Base-by-base conservation (phyloP, 2,888 invertebrate species). In the Boloria euphrosyne region DNA sequence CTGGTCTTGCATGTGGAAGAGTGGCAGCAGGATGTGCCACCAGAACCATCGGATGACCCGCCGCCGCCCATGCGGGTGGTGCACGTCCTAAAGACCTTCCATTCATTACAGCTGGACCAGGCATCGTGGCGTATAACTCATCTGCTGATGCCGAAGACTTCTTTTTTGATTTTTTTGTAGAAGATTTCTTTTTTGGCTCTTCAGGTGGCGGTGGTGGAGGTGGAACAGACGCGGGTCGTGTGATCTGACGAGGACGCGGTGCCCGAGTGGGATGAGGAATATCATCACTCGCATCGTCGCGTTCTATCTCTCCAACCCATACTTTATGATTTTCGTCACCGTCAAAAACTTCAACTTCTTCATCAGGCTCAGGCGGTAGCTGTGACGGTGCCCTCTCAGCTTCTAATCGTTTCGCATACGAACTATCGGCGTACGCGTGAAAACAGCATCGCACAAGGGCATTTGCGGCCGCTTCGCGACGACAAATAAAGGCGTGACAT, bases 401-500 rank as follows among this genome's bases (percentile, higher is more conserved):
- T 80, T 95, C 95, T 76, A 96, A 92, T 73, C 96, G 96, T 78
- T 96, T 96, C 54, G 97, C 98, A 85, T 98, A 98, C 73, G 97
- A 97, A 76, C 97, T 97, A 86, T 98, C 98, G 0, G 98, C 98
- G 89, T 98, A 99, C 59, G 98, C 98, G 91, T 98, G 98, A 90
- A 99, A 99, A 90, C 98, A 98, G 89, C 98, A 98, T 77, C 98
- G 94, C 72, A 99, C 99, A 81, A 99, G 94, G 76, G 99, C 99
- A 88, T 99, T 98, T 71, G 99, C 99, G 55, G 99, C 99, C 83
- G 98, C 97, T 86, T 98, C 98, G 66, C 98, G 95, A 77, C 98
- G 97, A 90, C 98, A 98, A 80, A 99, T 98, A 89, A 99, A 99
- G 72, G 98, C 98, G 92, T 99, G 99, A 92, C 99, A 99, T 92